Base-by-base conservation (phyloP, 2,113 vertebrate genomes). In the Delphinus delphis region DNA sequence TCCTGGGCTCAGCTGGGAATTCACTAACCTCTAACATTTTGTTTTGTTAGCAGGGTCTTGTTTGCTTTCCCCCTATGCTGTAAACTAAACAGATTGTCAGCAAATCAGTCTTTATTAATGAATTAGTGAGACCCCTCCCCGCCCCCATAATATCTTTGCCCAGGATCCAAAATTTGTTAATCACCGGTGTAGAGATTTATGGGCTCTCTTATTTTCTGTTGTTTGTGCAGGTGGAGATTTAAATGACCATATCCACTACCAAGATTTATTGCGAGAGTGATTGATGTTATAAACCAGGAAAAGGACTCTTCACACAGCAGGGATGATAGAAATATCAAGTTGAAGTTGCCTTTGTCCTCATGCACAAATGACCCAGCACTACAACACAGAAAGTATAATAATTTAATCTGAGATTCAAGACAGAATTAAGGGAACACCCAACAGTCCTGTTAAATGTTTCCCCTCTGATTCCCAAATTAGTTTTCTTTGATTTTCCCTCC, bases 181-280 rank as follows among this genome's bases (percentile, higher is more conserved):
- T 98, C 98, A 98, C 96, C 81, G 96, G 93, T 0, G 1, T 55
- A 33, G 97, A 98, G 98, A 99, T 99, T 99, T 99, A 99, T 98
- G 98, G 98, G 96, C 84, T 93, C 98, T 89, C 97, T 98, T 98
- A 97, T 98, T 99, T 99, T 98, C 98, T 98, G 98, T 97, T 99
- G 98, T 99, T 99, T 99, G 98, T 99, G 98, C 99, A 99, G 99
- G 99, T 99, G 99, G 98, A 98, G 98, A 97, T 98, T 98, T 98
- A 98, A 98, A 98, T 98, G 98, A 97, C 98, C 97, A 93, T 98
- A 98, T 98, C 98, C 97, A 98, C 96, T 96, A 96, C 95, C 96
- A 98, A 98, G 98, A 98, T 99, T 99, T 99, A 99, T 98, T 97
- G 97, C 95, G 12, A 89, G 90, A 98, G 95, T 99, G 98, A 99